These are phyloP conservation scores for Bombyx huttoni DNA, from an alignment of 2,888 invertebrate genomes.

Conservation along the genomic window DNA sequence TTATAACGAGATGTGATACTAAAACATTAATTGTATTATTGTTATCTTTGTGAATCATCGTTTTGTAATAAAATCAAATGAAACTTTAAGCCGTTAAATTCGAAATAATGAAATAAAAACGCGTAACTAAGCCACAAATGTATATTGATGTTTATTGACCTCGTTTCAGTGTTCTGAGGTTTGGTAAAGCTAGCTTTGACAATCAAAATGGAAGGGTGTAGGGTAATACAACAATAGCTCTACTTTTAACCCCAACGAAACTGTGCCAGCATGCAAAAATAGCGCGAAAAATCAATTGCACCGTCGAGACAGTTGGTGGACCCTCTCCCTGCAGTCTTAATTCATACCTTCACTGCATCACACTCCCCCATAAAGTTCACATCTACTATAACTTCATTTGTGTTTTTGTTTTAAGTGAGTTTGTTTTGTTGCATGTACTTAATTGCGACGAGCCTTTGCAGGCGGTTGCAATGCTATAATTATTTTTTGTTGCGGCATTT, in stretches of 20 bases:
- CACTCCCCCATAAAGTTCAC: slow-evolving; percentile 19
- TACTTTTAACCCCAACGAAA: slow-evolving; percentile 11
- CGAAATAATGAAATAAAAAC: too few relatives aligned
- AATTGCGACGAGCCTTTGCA: not conserved
- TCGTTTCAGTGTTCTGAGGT: too few relatives aligned
- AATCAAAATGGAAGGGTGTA: too few relatives aligned
- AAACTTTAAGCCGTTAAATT: too few relatives aligned
- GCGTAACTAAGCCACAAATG: too few relatives aligned
- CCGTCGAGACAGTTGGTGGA: slow-evolving; percentile 33
- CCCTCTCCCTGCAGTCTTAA: slow-evolving; percentile 42
- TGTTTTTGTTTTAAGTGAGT: not conserved
- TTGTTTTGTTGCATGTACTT: not conserved
- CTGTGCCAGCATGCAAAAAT: slow-evolving; percentile 59
- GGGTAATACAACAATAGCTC: not conserved
- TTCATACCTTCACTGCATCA: slow-evolving; percentile 35
- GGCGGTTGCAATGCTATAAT: not conserved
- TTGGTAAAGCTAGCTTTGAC: too few relatives aligned
- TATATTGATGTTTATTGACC: too few relatives aligned
- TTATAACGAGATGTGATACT: too few relatives aligned
- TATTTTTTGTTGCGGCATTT: not conserved
- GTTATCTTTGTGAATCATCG: too few relatives aligned
- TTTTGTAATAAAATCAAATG: too few relatives aligned
- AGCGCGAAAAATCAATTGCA: slow-evolving; percentile 61
- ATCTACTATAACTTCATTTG: not conserved
- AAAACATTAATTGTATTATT: too few relatives aligned